Base-by-base conservation (phyloP, 2,888 invertebrate genomes). In the Molorchus minor region DNA sequence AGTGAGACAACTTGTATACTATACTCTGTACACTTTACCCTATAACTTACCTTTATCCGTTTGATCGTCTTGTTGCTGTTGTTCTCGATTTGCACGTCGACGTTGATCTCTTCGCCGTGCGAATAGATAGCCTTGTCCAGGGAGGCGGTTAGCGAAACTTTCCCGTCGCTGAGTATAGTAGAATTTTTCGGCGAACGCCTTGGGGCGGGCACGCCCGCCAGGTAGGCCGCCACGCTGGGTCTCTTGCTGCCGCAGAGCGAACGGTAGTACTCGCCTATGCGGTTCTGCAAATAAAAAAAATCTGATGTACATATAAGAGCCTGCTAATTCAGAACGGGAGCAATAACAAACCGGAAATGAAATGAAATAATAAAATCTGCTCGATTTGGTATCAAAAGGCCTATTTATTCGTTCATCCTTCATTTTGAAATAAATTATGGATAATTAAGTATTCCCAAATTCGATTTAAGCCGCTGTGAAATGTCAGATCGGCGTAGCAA, bases 161-260 rank as follows among this genome's bases (percentile, higher is more conserved):
- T 87, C 46, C 94, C 94, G 69, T 93, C 93, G 71, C 92, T 93
- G 49, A 94, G 84, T 29, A 94, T 83, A n/a, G 76, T 94, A 93
- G n/a, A 91, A 92, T 73, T 93, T 93, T 72, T 92, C 91, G 5
- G 90, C 88, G 0, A 85, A 82, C 0, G 88, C 91, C 58, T 87
- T 86, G 1, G 93, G 13, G 89, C 85, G 1, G 86, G 84, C 57
- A 83, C 75, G 62, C 82, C 82, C 70, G 80, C 77, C 12, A 80
- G 53, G 57, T 76, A 77, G 19, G 73, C 75, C 15, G 77, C 77
- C 53, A 76, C 60, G 44, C 76, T 76, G 3, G 78, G 79, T 56
- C 79, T 69, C 67, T 79, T 77, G 40, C 76, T 76, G 20, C 78
- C 76, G 62, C 79, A 80, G 10, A 73, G 55, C 3, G 71, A 73